phyloP scores from a whole-genome alignment of 2,888 invertebrate species.

The Lycophotia porphyrea region DNA sequence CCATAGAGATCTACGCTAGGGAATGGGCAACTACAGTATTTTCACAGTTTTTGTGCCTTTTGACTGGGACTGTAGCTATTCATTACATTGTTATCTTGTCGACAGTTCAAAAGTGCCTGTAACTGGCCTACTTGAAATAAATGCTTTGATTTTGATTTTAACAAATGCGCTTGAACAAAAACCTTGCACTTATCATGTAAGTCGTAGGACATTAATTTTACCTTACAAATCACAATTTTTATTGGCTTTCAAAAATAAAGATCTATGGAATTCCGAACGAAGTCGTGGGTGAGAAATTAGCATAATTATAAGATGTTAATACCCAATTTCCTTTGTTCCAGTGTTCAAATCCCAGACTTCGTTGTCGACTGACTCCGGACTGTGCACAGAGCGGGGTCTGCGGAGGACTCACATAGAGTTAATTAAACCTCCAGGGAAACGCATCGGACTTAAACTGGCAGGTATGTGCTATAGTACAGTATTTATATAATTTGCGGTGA shows the following conservation, averaged over 20 bases:
- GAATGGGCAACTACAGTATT: no score
- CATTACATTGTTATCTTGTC: no score
- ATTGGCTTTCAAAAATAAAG: background rate
- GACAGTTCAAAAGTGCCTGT: no score
- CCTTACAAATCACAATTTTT: background rate
- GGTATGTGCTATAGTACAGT: constrained; percentile 73
- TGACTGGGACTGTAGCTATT: no score
- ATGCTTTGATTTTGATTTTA: no score
- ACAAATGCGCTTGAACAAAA: no score
- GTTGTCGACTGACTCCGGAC: constrained; percentile 87
- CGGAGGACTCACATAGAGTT: constrained; percentile 89
- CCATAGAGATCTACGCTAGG: no score
- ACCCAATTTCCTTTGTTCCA: constrained; percentile 71
- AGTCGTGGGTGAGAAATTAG: background rate
- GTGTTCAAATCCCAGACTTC: constrained; percentile 89
- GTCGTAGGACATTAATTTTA: background rate
- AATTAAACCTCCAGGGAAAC: constrained; percentile 88
- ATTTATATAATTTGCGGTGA: background rate
- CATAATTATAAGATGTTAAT: background rate
- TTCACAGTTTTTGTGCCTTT: no score
- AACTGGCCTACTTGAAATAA: no score
- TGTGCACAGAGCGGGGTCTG: constrained; percentile 86
- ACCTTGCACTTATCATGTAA: background rate
- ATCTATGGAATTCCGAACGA: background rate
- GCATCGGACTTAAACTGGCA: constrained; percentile 91